Conservation (phyloP, 1,140 invertebrate genomes). For the Nylanderia fulva region DNA sequence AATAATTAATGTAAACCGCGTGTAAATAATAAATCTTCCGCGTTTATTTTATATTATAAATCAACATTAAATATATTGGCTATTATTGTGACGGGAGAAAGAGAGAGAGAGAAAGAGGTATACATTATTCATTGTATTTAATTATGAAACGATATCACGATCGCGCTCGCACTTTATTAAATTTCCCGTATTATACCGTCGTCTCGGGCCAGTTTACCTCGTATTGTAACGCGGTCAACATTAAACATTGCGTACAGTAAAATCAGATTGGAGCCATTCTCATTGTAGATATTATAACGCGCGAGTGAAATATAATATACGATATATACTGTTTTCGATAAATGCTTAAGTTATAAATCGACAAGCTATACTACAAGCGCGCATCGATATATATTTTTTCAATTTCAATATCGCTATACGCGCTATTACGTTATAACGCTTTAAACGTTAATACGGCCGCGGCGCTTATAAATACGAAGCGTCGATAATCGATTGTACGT, state of each 20-base stretch:
- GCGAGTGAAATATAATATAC: not conserved
- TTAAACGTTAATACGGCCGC: slow-evolving; percentile 38
- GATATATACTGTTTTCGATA: not conserved
- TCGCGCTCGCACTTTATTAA: slow-evolving; percentile 37
- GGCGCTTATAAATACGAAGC: slow-evolving; percentile 51
- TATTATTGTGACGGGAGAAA: not conserved
- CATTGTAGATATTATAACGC: not conserved
- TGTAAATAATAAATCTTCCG: slow-evolving; percentile 29
- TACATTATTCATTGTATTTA: slow-evolving; percentile 48
- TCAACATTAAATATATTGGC: not conserved
- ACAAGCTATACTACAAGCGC: not conserved
- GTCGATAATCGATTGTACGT: slow-evolving; percentile 58
- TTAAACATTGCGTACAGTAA: slow-evolving; percentile 21
- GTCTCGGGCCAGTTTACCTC: not conserved
- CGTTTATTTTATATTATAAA: not conserved
- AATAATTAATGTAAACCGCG: slow-evolving; percentile 14
- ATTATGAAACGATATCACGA: not conserved
- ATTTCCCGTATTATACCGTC: not conserved
- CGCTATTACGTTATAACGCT: slow-evolving; percentile 37
- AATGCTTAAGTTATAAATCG: not conserved
- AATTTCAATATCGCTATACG: slow-evolving; percentile 7
- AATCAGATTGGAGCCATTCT: not conserved
- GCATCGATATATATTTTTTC: slow-evolving; percentile 7
- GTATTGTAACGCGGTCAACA: slow-evolving; percentile 13
- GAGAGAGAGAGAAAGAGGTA: too few relatives aligned